Conservation (phyloP, 2,888 invertebrate genomes). For the Vandiemenella viatica region DNA sequence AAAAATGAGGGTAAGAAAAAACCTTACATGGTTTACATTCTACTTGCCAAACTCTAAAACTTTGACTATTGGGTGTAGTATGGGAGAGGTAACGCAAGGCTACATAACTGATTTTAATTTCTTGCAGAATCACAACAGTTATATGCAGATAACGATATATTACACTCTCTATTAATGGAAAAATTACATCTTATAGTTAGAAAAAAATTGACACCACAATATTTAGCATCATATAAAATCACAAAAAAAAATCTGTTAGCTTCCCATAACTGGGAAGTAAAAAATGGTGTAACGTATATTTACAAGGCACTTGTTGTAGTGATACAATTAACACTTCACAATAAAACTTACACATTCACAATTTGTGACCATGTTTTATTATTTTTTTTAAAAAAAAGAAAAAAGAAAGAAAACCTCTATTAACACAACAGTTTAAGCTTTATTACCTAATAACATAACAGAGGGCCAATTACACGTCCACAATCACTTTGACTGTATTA, state of each 20-base stretch:
- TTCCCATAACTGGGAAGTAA: slow-evolving; percentile 2
- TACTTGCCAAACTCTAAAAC: no score
- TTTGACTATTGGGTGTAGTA: no score
- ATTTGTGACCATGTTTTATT: slow-evolving; percentile 12
- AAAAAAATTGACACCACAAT: no score
- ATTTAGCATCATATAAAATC: slow-evolving; percentile 11
- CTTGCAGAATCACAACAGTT: no score
- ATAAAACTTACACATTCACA: slow-evolving; percentile 1
- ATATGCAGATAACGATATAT: no score
- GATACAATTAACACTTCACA: slow-evolving; percentile 8
- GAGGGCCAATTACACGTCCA: not conserved
- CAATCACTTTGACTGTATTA: not conserved
- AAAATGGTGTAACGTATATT: slow-evolving; percentile 9
- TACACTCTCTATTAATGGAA: no score
- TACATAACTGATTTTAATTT: no score
- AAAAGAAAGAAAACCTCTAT: slow-evolving; percentile 8
- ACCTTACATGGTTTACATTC: no score
- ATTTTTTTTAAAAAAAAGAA: no score
- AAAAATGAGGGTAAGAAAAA: no score
- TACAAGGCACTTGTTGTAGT: slow-evolving; percentile 15
- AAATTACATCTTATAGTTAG: no score
- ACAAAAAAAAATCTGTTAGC: slow-evolving; percentile 9
- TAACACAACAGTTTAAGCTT: slow-evolving; percentile 7
- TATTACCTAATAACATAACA: slow-evolving; percentile 5
- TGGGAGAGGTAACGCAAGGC: no score